Evolutionary conservation across 2,797 vertebrate genomes (phyloP).

Genomic region (Cephalopachus bancanus): DNA sequence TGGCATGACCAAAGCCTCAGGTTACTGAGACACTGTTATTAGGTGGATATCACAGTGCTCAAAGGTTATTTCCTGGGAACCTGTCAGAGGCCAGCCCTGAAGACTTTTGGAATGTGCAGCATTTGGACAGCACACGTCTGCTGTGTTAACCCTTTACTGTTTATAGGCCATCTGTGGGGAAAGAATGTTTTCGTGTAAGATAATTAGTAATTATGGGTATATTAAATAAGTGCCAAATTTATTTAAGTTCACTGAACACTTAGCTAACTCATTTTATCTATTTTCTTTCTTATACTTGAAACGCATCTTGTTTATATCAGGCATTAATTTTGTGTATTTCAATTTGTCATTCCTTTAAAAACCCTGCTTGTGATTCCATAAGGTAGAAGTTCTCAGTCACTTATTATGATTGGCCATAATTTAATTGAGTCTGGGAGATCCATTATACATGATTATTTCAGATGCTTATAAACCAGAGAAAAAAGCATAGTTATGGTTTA

Average conservation of each 20-base stretch:
- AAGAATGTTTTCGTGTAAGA: constrained; percentile 44
- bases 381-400: not conserved
- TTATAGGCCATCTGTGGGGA: not conserved
- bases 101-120: not conserved
- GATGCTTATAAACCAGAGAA: constrained; percentile 32
- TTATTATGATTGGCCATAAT: constrained; percentile 11
- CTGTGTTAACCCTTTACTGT: constrained; percentile 32
- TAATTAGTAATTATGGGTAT: constrained; percentile 20
- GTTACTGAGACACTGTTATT: not conserved
- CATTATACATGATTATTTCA: constrained; percentile 49
- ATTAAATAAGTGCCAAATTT: constrained; percentile 56
- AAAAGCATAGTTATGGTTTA: constrained; percentile 51
- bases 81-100: not conserved
- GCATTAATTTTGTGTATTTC: constrained; percentile 60
- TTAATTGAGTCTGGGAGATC: constrained; percentile 24
- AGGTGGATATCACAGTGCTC: not conserved
- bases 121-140: not conserved
- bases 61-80: constrained; percentile 55
- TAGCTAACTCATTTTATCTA: constrained; percentile 40
- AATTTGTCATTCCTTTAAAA: constrained; percentile 65
- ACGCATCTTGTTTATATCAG: constrained; percentile 12
- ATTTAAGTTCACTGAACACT: constrained; percentile 22
- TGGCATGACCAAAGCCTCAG: not conserved
- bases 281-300: constrained; percentile 30
- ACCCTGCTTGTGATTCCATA: not conserved